A percentile compares a stretch with the other conserved stretches of the same genome.
Conservation (phyloP, 2,888 invertebrate species). For the Cataglyphis livida region DNA sequence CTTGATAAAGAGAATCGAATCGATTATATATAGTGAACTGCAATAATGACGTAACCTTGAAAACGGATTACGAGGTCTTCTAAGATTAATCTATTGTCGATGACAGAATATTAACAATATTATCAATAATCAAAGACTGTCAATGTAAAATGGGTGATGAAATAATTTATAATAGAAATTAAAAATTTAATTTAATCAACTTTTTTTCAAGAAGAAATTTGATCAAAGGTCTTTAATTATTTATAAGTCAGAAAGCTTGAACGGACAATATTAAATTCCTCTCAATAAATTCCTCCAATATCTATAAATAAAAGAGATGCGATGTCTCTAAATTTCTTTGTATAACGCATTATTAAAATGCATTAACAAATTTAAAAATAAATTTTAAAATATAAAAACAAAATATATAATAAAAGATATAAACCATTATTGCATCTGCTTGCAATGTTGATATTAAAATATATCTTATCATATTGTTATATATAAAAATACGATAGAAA, state of each 20-base stretch:
- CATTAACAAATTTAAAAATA: background rate
- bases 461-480: background rate
- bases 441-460: background rate
- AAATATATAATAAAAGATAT: conserved; percentile 5
- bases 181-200: background rate
- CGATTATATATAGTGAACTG: background rate
- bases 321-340: background rate
- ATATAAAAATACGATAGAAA: background rate
- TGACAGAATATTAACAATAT: background rate
- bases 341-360: background rate
- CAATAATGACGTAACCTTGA: conserved; percentile 6
- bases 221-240: background rate
- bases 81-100: background rate
- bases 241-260: background rate
- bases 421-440: background rate
- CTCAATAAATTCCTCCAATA: background rate
- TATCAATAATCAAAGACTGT: background rate
- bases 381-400: background rate
- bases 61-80: background rate
- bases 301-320: background rate
- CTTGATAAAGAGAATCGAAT: background rate
- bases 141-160: background rate
- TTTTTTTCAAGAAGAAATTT: background rate
- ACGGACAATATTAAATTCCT: background rate
- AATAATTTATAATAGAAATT: background rate